phyloP scores from a whole-genome alignment of 1,140 invertebrate species.

The Sarcophaga bullata region DNA sequence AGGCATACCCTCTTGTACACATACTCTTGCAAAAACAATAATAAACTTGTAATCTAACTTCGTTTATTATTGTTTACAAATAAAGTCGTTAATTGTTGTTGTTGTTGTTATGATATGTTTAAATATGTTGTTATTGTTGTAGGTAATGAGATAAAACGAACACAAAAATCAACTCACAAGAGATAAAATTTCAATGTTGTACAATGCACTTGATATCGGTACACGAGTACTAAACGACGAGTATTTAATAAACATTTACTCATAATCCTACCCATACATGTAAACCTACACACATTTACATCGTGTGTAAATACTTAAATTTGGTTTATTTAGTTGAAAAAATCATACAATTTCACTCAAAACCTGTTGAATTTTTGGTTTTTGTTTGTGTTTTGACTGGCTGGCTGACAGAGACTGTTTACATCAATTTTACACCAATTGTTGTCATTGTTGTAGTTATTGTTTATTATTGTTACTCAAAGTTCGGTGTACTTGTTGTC shows the following conservation, averaged over 20 bases:
- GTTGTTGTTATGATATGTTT: not conserved
- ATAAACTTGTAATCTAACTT: not conserved
- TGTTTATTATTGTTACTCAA: not conserved
- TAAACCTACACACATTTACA: not conserved
- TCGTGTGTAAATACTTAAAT: not conserved
- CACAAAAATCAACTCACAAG: not conserved
- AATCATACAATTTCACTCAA: not conserved
- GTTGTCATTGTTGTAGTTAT: not conserved
- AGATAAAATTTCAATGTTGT: constrained; percentile 15
- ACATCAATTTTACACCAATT: too few species aligned
- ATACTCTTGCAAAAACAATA: not conserved
- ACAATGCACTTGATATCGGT: constrained; percentile 1
- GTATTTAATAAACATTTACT: not conserved
- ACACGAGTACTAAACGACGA: not conserved
- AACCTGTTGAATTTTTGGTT: not conserved
- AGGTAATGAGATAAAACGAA: not conserved
- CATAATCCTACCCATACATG: not conserved
- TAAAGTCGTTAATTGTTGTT: not conserved
- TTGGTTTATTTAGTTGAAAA: not conserved
- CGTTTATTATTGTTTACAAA: not conserved
- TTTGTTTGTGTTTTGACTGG: not conserved
- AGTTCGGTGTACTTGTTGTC: not conserved
- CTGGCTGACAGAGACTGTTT: not conserved
- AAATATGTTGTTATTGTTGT: not conserved
- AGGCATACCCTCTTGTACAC: not conserved